Base-by-base conservation (phyloP, 2,113 vertebrate species). In the Chaenogobius annularis region DNA sequence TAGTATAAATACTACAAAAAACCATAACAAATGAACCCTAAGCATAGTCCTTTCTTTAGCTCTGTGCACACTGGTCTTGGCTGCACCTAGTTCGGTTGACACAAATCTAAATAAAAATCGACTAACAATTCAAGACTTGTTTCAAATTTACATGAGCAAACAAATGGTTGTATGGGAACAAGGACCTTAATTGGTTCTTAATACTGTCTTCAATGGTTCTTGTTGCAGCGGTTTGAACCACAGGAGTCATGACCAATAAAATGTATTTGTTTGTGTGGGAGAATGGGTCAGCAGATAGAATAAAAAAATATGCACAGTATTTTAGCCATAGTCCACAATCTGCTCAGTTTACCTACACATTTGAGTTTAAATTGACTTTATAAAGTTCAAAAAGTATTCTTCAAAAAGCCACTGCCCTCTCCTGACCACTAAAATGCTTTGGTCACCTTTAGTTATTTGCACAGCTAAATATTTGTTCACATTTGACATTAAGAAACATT, bases 401-500 rank as follows among this genome's bases (percentile, higher is more conserved):
- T 31, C 26, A 2, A 5, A 13, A 58, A 26, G 5, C 13, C 11
- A 15, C 7, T 54, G n/a, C 19, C 10, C 9, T 54, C 7, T 54
- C 19, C 1, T 3, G 19, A 54, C 19, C 50, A 7, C 19, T 54
- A 19, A n/a, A 54, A 52, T 52, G 19, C 50, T 52, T 1, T 23
- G 22, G 10, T 56, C 55, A 69, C 55, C 54, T 70, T 67, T 52
- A 75, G 37, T 80, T 62, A 52, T 10, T 22, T 22, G 20, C 54
- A 56, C 10, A 56, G 8, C 20, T 26, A 22, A 56, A 14, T 1
- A 23, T 56, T 23, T 23, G 55, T 56, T 14, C 55, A 56, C 55
- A 26, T 56, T 14, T 56, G 22, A 26, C 55, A 23, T 63, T 81
- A 66, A 70, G 63, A 69, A 64, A 59, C 70, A 1, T 64, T 58